Base-by-base conservation (phyloP, 2,797 vertebrate genomes). In the Rhodeus uyekii region DNA sequence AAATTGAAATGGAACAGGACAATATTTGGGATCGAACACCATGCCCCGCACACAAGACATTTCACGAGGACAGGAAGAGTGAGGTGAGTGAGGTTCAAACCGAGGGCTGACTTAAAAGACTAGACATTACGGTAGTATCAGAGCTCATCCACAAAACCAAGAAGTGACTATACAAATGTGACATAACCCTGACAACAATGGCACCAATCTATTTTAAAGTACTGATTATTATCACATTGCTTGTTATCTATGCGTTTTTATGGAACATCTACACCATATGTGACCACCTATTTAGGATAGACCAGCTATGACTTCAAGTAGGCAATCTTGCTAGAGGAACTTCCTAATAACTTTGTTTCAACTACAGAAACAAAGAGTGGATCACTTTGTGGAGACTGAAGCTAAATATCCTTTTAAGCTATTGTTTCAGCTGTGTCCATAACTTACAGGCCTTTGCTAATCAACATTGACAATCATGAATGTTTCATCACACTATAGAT, bases 311-410 rank as follows among this genome's bases (percentile, higher is more conserved):
- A 63, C 14, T 79, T 48, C 13, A 44, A 65, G 44, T 34, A 53
- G 50, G 50, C 50, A 10, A 55, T 74, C 29, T 44, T 9, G 3
- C 58, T 42, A 75, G 76, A 79, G 32, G 8, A 73, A 69, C 13
- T 38, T 63, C 69, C 79, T 65, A 77, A 76, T 38, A 27, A 75
- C 73, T 65, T 60, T 46, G 86, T 74, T 71, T 58, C 73, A 87
- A 82, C 81, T 86, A 88, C 87, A 87, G 46, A 42, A 72, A 44
- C 27, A 76, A 42, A 65, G 78, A 90, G 90, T 88, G 90, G 87
- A 87, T 91, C 88, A 89, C 13, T 77, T 67, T 22, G 72, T 44
- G 38, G 42, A 72, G 68, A 67, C 24, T 61, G 69, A 73, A 38
- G 32, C 8, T n/a, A 81, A 39, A 42, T 7, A 69, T 84, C 80